Percentiles rank a stretch among this genome's conserved stretches.
These are phyloP conservation scores for Bergia puertoricense DNA, from an alignment of 92 coral and sea anemone species.

Conservation along the genomic window DNA sequence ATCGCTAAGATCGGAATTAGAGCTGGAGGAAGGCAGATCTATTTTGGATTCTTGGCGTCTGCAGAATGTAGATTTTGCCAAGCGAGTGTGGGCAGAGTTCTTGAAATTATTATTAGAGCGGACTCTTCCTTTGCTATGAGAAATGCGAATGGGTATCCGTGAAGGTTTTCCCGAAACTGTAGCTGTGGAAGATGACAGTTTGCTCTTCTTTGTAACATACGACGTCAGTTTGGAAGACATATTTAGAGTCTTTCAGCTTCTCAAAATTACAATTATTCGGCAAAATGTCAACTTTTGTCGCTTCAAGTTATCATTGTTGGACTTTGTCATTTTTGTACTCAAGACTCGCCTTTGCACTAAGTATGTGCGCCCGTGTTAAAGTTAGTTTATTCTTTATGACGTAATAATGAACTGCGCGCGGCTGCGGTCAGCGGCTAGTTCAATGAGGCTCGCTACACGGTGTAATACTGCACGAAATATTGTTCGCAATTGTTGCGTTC, in stretches of 20 bases:
- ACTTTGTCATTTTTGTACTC: too few relatives aligned
- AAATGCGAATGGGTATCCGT: not conserved
- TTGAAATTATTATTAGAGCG: not conserved
- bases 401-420: constrained; percentile 9
- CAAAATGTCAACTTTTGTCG: not conserved
- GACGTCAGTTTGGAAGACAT: not conserved
- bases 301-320: not conserved
- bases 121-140: not conserved
- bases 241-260: not conserved
- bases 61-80: not conserved
- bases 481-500: too few relatives aligned
- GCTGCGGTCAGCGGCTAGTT: too few relatives aligned
- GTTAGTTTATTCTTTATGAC: not conserved
- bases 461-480: too few relatives aligned
- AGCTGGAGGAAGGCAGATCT: not conserved
- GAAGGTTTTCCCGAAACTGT: not conserved
- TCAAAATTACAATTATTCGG: not conserved
- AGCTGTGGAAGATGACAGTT: not conserved
- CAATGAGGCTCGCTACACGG: too few relatives aligned
- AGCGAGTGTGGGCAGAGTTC: not conserved
- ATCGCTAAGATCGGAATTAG: constrained; percentile 6
- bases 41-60: not conserved
- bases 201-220: not conserved
- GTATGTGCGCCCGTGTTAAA: not conserved
- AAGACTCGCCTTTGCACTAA: not conserved